phyloP scores from a whole-genome alignment of 2,888 invertebrate species.

The Campoletis raptor region DNA sequence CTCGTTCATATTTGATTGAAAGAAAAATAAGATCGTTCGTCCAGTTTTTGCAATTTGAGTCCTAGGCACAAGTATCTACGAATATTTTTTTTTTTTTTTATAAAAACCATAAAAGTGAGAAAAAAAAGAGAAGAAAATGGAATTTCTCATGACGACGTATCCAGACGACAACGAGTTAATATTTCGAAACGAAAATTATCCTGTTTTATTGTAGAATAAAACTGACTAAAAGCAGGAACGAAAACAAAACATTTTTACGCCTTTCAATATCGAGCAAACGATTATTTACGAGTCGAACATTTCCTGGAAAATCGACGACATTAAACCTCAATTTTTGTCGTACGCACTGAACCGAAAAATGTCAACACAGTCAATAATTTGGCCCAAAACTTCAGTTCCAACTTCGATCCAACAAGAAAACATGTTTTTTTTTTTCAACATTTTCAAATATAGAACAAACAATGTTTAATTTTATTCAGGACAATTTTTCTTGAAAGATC shows the following conservation, averaged over 20 bases:
- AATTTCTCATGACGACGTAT: conserved; percentile 48
- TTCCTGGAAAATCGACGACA: neutral
- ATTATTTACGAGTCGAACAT: neutral
- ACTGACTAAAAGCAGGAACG: neutral
- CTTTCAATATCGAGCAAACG: conserved; percentile 2
- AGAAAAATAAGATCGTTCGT: conserved; percentile 49
- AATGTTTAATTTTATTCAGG: neutral
- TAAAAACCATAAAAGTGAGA: conserved; percentile 24
- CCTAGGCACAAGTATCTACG: conserved; percentile 57
- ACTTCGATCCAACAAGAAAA: neutral
- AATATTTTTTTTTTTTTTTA: conserved; percentile 67
- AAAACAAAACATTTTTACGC: neutral
- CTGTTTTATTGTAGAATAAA: conserved; percentile 15
- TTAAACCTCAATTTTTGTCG: neutral
- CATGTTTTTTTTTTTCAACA: neutral
- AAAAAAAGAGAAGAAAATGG: conserved; percentile 8
- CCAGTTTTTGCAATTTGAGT: conserved; percentile 60
- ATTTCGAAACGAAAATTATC: conserved; percentile 21
- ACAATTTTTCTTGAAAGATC: neutral
- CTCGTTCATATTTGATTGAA: neutral
- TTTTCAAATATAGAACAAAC: neutral
- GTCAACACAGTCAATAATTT: neutral
- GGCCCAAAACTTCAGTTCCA: neutral
- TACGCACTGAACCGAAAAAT: neutral
- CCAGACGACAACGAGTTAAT: conserved; percentile 55